phyloP scores from a whole-genome alignment of 2,888 invertebrate species.

The Himalopsyche kuldschensis region DNA sequence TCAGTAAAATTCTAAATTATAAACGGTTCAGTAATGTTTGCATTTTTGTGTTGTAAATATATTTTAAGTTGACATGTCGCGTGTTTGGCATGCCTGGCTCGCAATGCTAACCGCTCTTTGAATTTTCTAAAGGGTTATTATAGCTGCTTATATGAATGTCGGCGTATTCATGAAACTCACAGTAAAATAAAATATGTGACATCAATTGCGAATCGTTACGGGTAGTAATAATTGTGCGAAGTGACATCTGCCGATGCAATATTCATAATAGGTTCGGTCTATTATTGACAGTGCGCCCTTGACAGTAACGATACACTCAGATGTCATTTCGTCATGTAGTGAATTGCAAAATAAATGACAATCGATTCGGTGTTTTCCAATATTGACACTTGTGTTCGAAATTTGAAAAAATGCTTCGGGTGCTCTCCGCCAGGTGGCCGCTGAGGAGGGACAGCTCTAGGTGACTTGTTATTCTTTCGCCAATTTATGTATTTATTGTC shows the following conservation, averaged over 20 bases:
- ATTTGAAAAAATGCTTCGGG: conserved; percentile 49
- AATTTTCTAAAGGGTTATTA: too few species aligned
- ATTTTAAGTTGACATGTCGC: too few species aligned
- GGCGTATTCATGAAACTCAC: too few species aligned
- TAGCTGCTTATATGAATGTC: too few species aligned
- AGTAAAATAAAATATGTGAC: too few species aligned
- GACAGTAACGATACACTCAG: not conserved
- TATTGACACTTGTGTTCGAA: not conserved
- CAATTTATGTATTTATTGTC: too few species aligned
- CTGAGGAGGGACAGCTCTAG: conserved; percentile 51
- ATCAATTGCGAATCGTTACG: too few species aligned
- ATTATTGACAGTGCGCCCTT: not conserved
- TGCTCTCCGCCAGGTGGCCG: conserved; percentile 57
- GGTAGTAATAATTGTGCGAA: not conserved
- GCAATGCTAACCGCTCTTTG: too few species aligned
- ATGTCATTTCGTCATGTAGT: not conserved
- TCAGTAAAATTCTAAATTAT: too few species aligned
- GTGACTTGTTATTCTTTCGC: not conserved
- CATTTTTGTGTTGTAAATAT: too few species aligned
- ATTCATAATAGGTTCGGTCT: not conserved
- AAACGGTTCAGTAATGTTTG: too few species aligned
- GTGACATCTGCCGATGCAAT: not conserved
- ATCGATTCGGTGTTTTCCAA: not conserved
- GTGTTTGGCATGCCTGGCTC: too few species aligned
- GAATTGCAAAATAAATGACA: not conserved